A percentile compares a stretch with the other conserved stretches of the same genome.
These are phyloP conservation scores for Syrphus vitripennis DNA, from an alignment of 2,888 invertebrate genomes.

Conservation along the genomic window DNA sequence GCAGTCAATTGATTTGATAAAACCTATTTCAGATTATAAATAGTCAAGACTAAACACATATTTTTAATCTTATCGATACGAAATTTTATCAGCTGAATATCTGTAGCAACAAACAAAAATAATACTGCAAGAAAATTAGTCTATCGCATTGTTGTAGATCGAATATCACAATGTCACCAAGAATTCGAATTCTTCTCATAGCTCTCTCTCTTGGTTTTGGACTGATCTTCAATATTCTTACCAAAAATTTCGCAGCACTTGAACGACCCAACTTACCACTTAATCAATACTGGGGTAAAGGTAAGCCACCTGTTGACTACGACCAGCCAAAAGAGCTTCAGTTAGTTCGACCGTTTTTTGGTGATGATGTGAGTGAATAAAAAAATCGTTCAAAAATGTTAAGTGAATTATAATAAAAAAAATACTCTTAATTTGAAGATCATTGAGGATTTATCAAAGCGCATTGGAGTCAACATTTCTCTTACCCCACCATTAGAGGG, in stretches of 20 bases:
- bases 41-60: neutral
- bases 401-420: too few relatives aligned
- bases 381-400: too few relatives aligned
- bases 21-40: neutral
- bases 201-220: constrained; percentile 74
- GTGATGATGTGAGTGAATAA: constrained; percentile 4
- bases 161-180: constrained; percentile 12
- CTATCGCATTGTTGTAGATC: neutral
- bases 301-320: constrained; percentile 75
- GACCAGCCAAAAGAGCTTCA: constrained; percentile 47
- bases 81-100: neutral
- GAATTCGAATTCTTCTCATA: constrained; percentile 11
- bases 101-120: neutral
- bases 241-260: constrained; percentile 72
- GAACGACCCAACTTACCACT: constrained; percentile 74
- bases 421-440: constrained; percentile 78
- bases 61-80: neutral
- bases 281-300: constrained; percentile 79
- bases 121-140: neutral
- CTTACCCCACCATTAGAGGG: constrained; percentile 85
- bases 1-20: neutral
- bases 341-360: constrained; percentile 33
- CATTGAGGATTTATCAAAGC: constrained; percentile 83
- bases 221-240: constrained; percentile 74
- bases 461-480: constrained; percentile 82